phyloP scores from a whole-genome alignment of 2,888 invertebrate genomes.

The Deilephila porcellus region DNA sequence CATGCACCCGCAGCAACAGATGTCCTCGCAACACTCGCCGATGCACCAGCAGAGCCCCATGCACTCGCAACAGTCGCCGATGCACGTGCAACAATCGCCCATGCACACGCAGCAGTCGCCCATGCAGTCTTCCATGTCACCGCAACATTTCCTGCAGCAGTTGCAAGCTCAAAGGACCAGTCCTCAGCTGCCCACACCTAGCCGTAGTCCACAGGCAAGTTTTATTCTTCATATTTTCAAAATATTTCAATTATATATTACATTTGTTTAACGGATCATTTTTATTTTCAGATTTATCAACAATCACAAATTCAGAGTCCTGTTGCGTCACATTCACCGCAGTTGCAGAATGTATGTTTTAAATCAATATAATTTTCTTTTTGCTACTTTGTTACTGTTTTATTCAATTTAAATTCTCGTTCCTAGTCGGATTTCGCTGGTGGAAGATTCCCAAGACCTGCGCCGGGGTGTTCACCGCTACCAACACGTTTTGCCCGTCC shows the following conservation, averaged over 20 bases:
- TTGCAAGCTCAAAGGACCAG: conserved; percentile 78
- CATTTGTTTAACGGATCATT: no score
- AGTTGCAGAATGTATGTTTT: conserved; percentile 74
- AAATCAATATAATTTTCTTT: not conserved
- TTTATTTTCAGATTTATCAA: conserved; percentile 72
- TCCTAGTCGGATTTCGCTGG: conserved; percentile 66
- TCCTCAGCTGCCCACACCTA: conserved; percentile 78
- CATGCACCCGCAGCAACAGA: conserved; percentile 59
- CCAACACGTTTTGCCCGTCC: conserved; percentile 77
- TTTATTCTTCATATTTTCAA: not conserved
- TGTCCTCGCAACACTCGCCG: conserved; percentile 57
- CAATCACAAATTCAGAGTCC: conserved; percentile 82
- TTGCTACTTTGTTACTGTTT: conserved; percentile 5
- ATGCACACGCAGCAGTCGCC: conserved; percentile 70
- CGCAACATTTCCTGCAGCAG: conserved; percentile 68
- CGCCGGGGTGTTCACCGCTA: conserved; percentile 75
- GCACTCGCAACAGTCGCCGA: conserved; percentile 65
- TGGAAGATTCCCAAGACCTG: conserved; percentile 75
- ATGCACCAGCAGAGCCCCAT: conserved; percentile 63
- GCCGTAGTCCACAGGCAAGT: conserved; percentile 78
- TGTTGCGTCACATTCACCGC: conserved; percentile 78
- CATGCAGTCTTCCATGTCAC: conserved; percentile 67
- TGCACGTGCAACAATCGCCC: conserved; percentile 66
- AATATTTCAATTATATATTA: no score
- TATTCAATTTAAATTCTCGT: conserved; percentile 21